Conservation (phyloP, 2,113 vertebrate species). For the Heterocephalus glaber region DNA sequence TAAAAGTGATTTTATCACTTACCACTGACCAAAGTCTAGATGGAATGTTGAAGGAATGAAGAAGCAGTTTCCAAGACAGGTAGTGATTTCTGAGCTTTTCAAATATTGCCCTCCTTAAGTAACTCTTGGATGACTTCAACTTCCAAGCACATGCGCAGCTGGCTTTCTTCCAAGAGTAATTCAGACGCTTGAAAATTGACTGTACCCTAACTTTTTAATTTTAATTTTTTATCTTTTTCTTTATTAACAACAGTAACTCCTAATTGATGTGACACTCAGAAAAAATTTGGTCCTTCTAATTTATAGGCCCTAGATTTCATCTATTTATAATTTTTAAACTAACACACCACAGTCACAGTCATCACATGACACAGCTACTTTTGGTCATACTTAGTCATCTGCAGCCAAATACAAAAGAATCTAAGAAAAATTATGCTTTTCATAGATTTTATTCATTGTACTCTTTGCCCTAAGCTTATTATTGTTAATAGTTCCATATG, state of each 20-base stretch:
- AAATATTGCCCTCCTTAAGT: not conserved
- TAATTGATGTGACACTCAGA: not conserved
- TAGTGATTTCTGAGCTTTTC: not conserved
- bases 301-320: conserved; percentile 29
- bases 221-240: conserved; percentile 37
- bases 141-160: not conserved
- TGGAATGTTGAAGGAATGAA: not conserved
- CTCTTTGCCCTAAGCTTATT: not conserved
- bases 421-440: conserved; percentile 35
- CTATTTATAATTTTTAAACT: conserved; percentile 57
- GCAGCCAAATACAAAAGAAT: conserved; percentile 54
- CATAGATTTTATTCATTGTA: not conserved
- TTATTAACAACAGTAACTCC: conserved; percentile 31
- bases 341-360: conserved; percentile 22
- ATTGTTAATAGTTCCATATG: conserved; percentile 24
- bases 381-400: conserved; percentile 57
- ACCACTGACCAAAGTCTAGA: conserved; percentile 45
- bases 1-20: conserved; percentile 65
- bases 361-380: conserved; percentile 50
- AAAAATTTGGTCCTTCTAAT: conserved; percentile 39
- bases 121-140: not conserved
- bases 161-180: not conserved
- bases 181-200: conserved; percentile 19
- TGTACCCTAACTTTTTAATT: not conserved
- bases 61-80: not conserved